Percentiles rank a stretch among this genome's conserved stretches.
These are phyloP conservation scores for Lithobates pipiens DNA, from an alignment of 2,797 vertebrate genomes.

Conservation along the genomic window DNA sequence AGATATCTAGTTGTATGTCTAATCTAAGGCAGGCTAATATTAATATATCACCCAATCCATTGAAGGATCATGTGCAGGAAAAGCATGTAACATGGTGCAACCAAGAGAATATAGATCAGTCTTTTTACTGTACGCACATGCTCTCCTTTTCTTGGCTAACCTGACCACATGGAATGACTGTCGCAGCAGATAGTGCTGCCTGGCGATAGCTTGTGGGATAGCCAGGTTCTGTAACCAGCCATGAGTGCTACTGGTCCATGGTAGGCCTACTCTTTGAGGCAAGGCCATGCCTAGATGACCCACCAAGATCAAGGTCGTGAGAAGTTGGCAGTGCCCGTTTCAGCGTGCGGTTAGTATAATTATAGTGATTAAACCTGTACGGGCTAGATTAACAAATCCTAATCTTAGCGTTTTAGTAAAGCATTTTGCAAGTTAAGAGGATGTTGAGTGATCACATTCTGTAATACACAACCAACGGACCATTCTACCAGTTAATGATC, in stretches of 20 bases:
- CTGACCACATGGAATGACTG: neutral
- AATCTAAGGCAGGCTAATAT: too few relatives aligned
- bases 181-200: neutral
- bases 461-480: neutral
- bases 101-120: neutral
- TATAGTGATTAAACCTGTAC: constrained; percentile 8
- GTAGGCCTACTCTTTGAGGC: neutral
- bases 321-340: neutral
- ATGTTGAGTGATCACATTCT: neutral
- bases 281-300: neutral
- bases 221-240: neutral
- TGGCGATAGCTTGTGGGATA: neutral
- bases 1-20: neutral
- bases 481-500: neutral
- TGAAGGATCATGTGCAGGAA: neutral
- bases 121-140: neutral
- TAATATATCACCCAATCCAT: neutral
- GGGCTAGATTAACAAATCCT: constrained; percentile 3
- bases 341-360: neutral
- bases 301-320: neutral
- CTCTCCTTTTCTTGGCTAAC: neutral
- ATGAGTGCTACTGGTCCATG: neutral
- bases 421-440: neutral
- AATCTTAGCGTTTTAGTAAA: neutral
- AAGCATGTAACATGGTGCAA: neutral